These are phyloP conservation scores for Eulemur albifrons DNA, from an alignment of 2,797 vertebrate genomes.

Conservation along the genomic window DNA sequence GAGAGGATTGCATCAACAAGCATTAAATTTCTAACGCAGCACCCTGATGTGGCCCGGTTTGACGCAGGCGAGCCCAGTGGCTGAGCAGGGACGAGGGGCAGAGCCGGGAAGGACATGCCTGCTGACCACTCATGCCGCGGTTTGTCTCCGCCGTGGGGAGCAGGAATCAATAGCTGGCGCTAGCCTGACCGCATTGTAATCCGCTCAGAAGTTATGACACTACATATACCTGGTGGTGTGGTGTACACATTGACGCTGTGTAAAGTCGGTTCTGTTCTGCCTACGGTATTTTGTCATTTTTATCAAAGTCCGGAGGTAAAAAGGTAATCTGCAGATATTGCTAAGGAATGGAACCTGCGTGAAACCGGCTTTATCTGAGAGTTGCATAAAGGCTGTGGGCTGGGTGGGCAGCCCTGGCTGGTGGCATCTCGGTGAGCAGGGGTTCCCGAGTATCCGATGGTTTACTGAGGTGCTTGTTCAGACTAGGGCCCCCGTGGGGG, in stretches of 20 bases:
- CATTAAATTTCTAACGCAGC: neutral
- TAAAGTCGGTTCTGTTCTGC: neutral
- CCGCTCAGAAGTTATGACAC: neutral
- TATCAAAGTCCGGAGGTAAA: neutral
- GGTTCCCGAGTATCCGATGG: neutral
- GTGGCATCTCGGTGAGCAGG: no score
- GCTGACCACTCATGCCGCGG: accelerated
- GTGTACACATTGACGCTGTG: accelerated
- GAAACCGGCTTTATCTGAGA: neutral
- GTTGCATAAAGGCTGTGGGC: neutral
- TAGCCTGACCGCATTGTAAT: accelerated
- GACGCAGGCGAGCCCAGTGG: neutral
- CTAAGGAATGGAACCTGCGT: neutral
- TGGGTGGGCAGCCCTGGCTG: neutral
- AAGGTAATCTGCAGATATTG: neutral
- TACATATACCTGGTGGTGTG: accelerated
- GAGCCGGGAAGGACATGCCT: neutral
- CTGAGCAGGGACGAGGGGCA: neutral
- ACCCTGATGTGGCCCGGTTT: neutral
- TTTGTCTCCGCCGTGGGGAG: neutral
- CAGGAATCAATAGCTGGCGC: accelerated
- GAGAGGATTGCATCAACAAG: neutral
- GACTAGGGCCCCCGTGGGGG: neutral
- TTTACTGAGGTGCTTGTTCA: neutral
- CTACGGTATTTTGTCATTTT: neutral